phyloP scores from a whole-genome alignment of 1,140 invertebrate genomes.

The Grapholita molesta region DNA sequence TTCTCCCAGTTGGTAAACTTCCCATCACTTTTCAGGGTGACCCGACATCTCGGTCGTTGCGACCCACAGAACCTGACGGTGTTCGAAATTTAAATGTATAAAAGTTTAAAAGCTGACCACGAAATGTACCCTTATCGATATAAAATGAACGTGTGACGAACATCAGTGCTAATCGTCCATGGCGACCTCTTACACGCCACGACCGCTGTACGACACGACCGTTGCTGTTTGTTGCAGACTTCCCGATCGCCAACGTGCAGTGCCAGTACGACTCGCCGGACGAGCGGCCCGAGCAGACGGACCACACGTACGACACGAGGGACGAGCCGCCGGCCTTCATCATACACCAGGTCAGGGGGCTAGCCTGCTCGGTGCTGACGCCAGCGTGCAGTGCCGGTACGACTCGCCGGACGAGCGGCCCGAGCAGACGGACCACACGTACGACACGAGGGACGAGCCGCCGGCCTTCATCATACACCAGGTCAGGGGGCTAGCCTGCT shows the following conservation, averaged over 20 bases:
- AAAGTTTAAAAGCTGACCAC: no score
- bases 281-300: constrained; percentile 30
- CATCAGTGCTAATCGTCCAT: no score
- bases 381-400: constrained; percentile 65
- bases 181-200: no score
- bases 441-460: constrained; percentile 66
- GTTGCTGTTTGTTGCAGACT: constrained; percentile 53
- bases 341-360: constrained; percentile 42
- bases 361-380: constrained; percentile 72
- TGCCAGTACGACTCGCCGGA: constrained; percentile 77
- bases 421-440: constrained; percentile 61
- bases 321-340: constrained; percentile 75
- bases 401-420: constrained; percentile 45
- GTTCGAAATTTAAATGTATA: no score
- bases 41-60: no score
- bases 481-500: constrained; percentile 17
- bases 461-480: constrained; percentile 73
- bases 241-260: constrained; percentile 81
- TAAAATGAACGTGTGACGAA: no score
- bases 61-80: no score
- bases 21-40: no score
- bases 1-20: no score
- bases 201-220: background rate
- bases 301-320: constrained; percentile 68
- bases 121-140: no score